Percentiles rank a stretch among this genome's conserved stretches.
Conservation (phyloP, 2,113 vertebrate genomes). For the Oncorhynchus masou region DNA sequence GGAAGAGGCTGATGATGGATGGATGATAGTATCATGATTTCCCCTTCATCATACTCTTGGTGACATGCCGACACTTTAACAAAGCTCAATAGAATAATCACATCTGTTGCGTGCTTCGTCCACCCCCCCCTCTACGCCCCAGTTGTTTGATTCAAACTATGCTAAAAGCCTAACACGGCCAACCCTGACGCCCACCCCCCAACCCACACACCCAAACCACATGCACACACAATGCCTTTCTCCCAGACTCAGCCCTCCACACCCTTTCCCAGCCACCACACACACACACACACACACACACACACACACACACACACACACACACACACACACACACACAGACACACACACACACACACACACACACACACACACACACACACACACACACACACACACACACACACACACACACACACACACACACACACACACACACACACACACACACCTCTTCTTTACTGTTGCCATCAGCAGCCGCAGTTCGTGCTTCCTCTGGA, state of each 20-base stretch:
- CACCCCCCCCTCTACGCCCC: neutral
- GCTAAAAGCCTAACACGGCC: neutral
- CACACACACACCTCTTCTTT: neutral
- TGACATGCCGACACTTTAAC: neutral
- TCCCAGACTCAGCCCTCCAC: conserved; percentile 29
- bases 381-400: neutral
- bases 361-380: neutral
- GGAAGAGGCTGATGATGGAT: neutral
- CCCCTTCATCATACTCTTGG: too few species aligned
- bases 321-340: neutral
- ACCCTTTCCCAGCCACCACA: neutral
- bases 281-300: neutral
- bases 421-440: neutral
- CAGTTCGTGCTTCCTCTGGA: conserved; percentile 16
- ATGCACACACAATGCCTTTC: neutral
- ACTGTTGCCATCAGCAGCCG: conserved; percentile 6
- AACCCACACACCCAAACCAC: too few species aligned
- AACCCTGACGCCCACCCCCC: neutral
- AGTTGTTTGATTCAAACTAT: neutral
- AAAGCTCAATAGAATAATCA: conserved; percentile 21
- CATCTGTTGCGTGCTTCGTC: neutral
- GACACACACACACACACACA: neutral
- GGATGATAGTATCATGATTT: neutral
- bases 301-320: neutral
- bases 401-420: neutral